These are phyloP conservation scores for Podiceps cristatus DNA, from an alignment of 2,113 vertebrate genomes.

Conservation along the genomic window DNA sequence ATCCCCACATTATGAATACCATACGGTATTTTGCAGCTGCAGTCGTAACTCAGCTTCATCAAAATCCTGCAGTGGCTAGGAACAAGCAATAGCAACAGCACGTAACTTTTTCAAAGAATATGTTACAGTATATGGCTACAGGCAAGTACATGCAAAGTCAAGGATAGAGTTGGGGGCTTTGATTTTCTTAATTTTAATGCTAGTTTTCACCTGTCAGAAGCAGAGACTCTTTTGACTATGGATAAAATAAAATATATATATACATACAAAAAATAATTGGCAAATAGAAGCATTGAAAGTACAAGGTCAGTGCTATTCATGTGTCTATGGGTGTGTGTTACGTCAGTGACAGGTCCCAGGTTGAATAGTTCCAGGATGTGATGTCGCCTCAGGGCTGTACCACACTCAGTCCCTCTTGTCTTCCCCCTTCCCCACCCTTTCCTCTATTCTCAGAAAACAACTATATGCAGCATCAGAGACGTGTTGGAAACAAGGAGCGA, in stretches of 20 bases:
- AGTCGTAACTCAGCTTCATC: background rate
- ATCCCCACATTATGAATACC: background rate
- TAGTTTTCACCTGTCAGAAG: background rate
- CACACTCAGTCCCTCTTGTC: background rate
- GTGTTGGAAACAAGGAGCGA: background rate
- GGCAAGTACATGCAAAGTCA: background rate
- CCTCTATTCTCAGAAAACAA: background rate
- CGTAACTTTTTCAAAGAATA: background rate
- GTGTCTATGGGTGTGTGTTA: background rate
- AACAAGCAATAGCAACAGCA: background rate
- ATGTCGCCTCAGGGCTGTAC: rapidly evolving
- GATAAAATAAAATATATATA: background rate
- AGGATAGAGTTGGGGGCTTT: background rate
- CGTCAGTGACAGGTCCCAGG: background rate
- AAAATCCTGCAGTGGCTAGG: background rate
- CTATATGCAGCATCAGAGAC: background rate
- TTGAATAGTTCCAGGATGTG: background rate
- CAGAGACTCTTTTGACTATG: background rate
- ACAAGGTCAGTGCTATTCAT: background rate
- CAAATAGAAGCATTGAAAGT: background rate
- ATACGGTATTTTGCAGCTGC: conserved; percentile 8
- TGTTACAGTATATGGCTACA: no score
- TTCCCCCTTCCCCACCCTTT: background rate
- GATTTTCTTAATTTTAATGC: background rate
- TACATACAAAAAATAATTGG: background rate